These are phyloP conservation scores for Agrochola lychnidis DNA, from an alignment of 2,888 invertebrate species.

Conservation along the genomic window DNA sequence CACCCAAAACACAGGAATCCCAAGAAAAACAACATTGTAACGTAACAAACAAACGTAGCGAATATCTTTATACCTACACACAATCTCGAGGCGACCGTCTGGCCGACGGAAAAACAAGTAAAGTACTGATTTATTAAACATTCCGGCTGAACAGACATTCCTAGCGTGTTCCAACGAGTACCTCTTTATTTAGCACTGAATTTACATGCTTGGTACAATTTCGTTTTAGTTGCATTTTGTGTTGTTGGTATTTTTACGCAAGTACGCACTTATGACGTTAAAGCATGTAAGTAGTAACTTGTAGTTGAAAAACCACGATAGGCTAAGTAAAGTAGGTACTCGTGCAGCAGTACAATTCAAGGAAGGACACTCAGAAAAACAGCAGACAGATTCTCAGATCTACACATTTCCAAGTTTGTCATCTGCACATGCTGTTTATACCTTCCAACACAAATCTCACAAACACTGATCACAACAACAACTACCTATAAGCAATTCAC, in stretches of 20 bases:
- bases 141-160: constrained; percentile 74
- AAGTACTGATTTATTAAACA: constrained; percentile 78
- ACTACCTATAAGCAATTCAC: too few relatives aligned
- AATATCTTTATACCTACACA: constrained; percentile 59
- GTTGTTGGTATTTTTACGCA: constrained; percentile 12
- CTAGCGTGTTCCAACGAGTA: constrained; percentile 69
- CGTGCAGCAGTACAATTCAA: too few relatives aligned
- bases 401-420: neutral
- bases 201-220: constrained; percentile 58
- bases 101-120: constrained; percentile 74
- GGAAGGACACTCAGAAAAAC: neutral
- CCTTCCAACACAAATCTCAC: too few relatives aligned
- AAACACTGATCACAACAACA: too few relatives aligned
- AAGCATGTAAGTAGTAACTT: neutral
- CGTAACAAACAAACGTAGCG: constrained; percentile 44
- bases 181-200: constrained; percentile 76
- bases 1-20: neutral
- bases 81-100: constrained; percentile 56
- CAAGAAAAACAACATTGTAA: constrained; percentile 48
- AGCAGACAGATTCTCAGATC: neutral
- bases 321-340: too few relatives aligned
- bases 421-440: neutral
- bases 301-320: too few relatives aligned
- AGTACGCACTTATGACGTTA: neutral
- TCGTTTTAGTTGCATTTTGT: constrained; percentile 49